Base-by-base conservation (phyloP, 2,797 vertebrate genomes). In the Geotrypetes seraphini region DNA sequence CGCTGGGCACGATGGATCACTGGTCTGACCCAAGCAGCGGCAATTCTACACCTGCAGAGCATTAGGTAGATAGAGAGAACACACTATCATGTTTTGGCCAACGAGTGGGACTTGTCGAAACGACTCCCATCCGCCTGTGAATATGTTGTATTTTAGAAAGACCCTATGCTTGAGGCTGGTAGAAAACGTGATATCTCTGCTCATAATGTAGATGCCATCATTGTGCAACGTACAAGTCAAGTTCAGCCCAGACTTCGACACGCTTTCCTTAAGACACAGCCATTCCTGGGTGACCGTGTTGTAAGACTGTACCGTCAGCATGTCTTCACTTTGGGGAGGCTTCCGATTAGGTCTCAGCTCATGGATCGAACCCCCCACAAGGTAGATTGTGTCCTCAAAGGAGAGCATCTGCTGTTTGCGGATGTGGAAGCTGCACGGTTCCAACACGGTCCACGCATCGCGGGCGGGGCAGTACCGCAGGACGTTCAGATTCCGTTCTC, bases 341-440 rank as follows among this genome's bases (percentile, higher is more conserved):
- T 81, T 79, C 25, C 67, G 69, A 16, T 59, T 67, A 1, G 64
- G 53, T 30, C 83, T 86, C 19, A 85, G 66, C 30, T 90, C 82
- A 1, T 91, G 90, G 12, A 91, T 90, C 69, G 90, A 97, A 3
- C 95, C 95, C 0, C 95, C 95, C 30, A 98, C 92, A 40, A 96
- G 61, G 63, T 91, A 98, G 63, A 98, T 90, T 36, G 88, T 92
- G 57, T 97, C 92, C 49, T 96, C 93, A 44, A 97, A 83, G 0
- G 95, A 94, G 7, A 98, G 83, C 95, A 98, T 98, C 78, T 96
- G 93, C 69, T 98, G 92, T 77, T 98, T 97, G 36, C 93, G 88
- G 23, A 97, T 81, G 22, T 97, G 93, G 8, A 81, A 71, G 0
- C 83, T 58, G 5, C 91, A 96, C 3, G 85, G 70, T 12, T 84